A percentile compares a stretch with the other conserved stretches of the same genome.
These are phyloP conservation scores for Heliocidaris tuberculata DNA, from an alignment of 35 echinoderm and acorn worm species.

Conservation along the genomic window DNA sequence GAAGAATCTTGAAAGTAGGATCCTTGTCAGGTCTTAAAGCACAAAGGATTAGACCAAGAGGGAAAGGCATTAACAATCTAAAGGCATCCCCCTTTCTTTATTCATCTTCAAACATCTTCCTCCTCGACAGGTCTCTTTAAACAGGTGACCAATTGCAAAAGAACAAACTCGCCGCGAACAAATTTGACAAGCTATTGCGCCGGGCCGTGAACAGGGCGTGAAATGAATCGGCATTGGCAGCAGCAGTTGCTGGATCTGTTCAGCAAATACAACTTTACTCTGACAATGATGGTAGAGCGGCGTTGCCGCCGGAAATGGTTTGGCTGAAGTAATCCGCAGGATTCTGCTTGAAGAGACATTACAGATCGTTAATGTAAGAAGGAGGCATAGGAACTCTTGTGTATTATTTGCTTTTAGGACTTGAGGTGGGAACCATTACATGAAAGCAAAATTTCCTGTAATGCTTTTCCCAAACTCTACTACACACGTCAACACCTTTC, in stretches of 20 bases:
- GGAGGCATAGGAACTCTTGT: not conserved
- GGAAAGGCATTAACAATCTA: not conserved
- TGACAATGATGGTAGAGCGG: not conserved
- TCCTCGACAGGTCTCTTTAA: not conserved
- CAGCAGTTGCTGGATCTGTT: not conserved
- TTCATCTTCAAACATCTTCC: not conserved
- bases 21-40: not conserved
- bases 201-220: not conserved
- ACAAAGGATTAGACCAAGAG: not conserved
- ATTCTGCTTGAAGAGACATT: not conserved
- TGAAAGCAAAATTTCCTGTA: not conserved
- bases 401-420: not conserved
- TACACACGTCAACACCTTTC: not conserved
- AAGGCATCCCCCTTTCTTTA: not conserved
- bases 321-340: not conserved
- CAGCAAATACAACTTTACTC: conserved; percentile 3
- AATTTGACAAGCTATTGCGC: conserved; percentile 1
- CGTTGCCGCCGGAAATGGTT: not conserved
- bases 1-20: not conserved
- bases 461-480: not conserved
- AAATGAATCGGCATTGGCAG: conserved; percentile 7
- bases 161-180: conserved; percentile 7
- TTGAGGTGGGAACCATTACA: not conserved
- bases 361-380: not conserved
- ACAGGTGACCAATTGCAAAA: not conserved